A percentile compares a stretch with the other conserved stretches of the same genome.
phyloP scores from a whole-genome alignment of 2,888 invertebrate species.

The Nymphalis c-album region DNA sequence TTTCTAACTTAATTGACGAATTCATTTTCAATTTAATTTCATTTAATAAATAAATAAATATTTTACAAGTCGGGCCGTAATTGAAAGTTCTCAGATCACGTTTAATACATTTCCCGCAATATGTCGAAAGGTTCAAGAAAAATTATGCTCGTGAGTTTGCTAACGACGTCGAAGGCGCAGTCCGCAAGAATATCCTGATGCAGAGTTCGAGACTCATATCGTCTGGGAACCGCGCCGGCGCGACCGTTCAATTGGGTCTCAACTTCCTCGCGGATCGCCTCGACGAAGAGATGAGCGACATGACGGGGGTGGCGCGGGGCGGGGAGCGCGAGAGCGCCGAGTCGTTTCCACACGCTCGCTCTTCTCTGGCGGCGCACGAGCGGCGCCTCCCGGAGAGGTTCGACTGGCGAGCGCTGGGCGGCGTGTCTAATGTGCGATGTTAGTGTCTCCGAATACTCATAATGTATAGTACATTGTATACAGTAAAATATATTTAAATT shows the following conservation, averaged over 20 bases:
- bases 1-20: no score
- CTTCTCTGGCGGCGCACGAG: constrained; percentile 43
- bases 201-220: constrained; percentile 55
- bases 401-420: constrained; percentile 66
- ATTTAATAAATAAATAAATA: no score
- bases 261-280: constrained; percentile 62
- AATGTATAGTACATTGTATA: no score
- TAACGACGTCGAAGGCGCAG: constrained; percentile 58
- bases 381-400: constrained; percentile 54
- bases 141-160: constrained; percentile 52
- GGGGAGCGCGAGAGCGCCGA: constrained; percentile 41
- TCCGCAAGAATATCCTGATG: constrained; percentile 60
- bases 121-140: constrained; percentile 48
- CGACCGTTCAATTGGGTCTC: constrained; percentile 50
- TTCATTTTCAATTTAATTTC: no score
- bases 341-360: constrained; percentile 53
- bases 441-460: constrained; percentile 37
- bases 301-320: constrained; percentile 47
- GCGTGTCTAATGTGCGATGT: constrained; percentile 63
- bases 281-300: constrained; percentile 49
- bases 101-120: background rate
- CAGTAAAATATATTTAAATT: no score
- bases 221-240: constrained; percentile 63
- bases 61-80: no score
- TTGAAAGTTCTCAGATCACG: background rate